Conservation (phyloP, 2,113 vertebrate species). For the Tachycineta bicolor region DNA sequence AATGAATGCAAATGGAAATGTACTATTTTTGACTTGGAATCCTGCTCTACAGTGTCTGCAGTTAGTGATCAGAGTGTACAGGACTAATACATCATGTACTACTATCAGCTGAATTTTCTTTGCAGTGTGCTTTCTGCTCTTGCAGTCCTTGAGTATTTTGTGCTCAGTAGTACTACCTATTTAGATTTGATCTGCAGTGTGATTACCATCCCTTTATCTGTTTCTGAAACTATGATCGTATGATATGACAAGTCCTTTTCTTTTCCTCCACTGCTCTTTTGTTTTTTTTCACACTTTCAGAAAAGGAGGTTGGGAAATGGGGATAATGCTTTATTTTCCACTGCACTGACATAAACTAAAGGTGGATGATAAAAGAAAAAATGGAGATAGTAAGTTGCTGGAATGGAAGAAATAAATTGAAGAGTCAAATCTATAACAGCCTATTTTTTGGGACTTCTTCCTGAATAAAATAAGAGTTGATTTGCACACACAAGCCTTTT, state of each 20-base stretch:
- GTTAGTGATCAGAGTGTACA: neutral
- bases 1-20: neutral
- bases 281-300: neutral
- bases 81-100: neutral
- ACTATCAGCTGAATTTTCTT: neutral
- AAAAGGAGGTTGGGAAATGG: neutral
- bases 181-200: neutral
- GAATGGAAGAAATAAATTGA: neutral
- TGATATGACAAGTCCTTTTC: neutral
- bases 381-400: neutral
- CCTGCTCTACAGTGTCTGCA: neutral
- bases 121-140: neutral
- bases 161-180: neutral
- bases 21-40: neutral
- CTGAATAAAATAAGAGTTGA: neutral
- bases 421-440: neutral
- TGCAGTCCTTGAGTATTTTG: neutral
- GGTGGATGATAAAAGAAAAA: neutral
- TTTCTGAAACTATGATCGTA: neutral
- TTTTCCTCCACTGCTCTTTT: neutral
- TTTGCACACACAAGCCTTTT: rapidly evolving
- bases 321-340: neutral
- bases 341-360: neutral
- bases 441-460: neutral
- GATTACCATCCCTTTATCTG: neutral